Percentiles rank a stretch among this genome's conserved stretches.
These are phyloP conservation scores for Pachyramphus minor DNA, from an alignment of 2,113 vertebrate species.

Conservation along the genomic window DNA sequence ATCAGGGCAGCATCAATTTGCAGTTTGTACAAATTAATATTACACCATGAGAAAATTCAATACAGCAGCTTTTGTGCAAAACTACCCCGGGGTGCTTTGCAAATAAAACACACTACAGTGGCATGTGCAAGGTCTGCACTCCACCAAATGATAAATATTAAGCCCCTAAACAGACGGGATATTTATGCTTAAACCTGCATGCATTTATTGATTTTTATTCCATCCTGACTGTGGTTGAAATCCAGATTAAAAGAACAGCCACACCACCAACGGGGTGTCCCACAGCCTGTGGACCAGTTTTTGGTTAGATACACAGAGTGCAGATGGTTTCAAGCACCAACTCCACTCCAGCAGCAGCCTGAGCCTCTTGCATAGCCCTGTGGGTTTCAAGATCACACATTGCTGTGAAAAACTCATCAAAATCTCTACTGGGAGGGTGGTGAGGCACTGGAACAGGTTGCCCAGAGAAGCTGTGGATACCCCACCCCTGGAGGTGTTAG, in stretches of 20 bases:
- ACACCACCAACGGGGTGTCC: background rate
- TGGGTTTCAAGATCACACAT: background rate
- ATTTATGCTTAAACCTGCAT: background rate
- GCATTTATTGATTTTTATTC: background rate
- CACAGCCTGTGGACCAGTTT: background rate
- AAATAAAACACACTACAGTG: background rate
- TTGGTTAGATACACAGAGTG: background rate
- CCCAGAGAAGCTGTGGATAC: background rate
- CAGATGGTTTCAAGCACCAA: background rate
- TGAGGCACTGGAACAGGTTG: background rate
- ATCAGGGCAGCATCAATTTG: background rate
- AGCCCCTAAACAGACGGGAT: background rate
- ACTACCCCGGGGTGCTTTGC: background rate
- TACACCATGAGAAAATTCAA: background rate
- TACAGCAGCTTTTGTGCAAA: background rate
- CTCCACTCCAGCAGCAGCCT: background rate
- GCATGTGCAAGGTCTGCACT: background rate
- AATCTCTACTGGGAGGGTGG: background rate
- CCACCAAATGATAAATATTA: background rate
- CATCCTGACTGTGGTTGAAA: background rate
- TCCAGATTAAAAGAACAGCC: background rate
- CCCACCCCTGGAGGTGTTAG: background rate
- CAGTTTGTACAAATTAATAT: background rate
- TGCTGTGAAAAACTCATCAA: background rate
- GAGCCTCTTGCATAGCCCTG: background rate